Conservation (phyloP, 2,888 invertebrate species). For the Listrodromus nycthemerus region DNA sequence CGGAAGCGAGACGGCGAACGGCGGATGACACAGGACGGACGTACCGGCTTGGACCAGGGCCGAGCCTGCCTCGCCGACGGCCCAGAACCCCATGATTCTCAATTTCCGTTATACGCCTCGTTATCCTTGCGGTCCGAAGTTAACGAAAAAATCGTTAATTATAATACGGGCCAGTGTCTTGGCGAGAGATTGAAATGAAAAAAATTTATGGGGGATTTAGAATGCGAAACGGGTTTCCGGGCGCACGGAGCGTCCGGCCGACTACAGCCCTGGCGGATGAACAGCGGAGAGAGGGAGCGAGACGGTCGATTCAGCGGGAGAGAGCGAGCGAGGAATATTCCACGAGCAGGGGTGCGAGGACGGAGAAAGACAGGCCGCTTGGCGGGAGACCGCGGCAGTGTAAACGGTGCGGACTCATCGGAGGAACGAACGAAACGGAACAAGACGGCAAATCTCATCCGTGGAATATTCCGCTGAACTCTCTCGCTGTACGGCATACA, state of each 20-base stretch:
- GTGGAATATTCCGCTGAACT: conserved; percentile 75
- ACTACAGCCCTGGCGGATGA: conserved; percentile 45
- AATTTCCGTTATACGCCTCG: background rate
- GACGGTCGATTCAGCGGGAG: conserved; percentile 21
- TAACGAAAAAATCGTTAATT: background rate
- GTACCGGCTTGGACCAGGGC: conserved; percentile 56
- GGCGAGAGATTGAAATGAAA: background rate
- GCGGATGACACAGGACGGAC: conserved; percentile 60
- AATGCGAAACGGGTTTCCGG: background rate
- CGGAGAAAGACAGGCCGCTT: conserved; percentile 35
- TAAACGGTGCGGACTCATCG: conserved; percentile 32
- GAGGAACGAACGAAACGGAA: conserved; percentile 35
- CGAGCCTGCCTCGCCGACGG: conserved; percentile 6
- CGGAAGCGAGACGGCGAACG: conserved; percentile 39
- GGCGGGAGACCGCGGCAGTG: conserved; percentile 13
- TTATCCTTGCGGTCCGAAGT: background rate
- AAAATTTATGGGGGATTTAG: background rate
- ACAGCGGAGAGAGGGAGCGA: conserved; percentile 40
- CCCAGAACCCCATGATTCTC: conserved; percentile 14
- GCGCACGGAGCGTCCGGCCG: background rate
- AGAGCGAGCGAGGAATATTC: conserved; percentile 31
- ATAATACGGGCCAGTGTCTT: background rate
- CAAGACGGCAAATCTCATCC: conserved; percentile 70
- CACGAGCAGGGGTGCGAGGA: conserved; percentile 54
- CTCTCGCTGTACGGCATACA: conserved; percentile 39